phyloP scores from a whole-genome alignment of 1,140 invertebrate species.

The Drosophila simulans region DNA sequence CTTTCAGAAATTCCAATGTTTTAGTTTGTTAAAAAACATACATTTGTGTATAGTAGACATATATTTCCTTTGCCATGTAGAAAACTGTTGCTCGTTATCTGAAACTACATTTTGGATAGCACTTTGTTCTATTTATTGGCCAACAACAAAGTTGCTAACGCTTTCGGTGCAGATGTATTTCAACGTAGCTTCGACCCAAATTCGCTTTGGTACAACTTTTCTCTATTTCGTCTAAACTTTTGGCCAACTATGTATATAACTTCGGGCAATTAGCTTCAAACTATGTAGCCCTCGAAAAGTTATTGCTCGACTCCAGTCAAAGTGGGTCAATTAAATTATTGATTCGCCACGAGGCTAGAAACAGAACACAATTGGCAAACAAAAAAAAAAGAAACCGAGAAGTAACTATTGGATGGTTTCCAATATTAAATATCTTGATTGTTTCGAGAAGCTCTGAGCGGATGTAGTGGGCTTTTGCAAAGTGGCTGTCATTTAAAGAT shows the following conservation, averaged over 20 bases:
- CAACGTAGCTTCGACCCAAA: constrained; percentile 33
- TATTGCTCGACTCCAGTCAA: constrained; percentile 23
- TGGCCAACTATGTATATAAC: constrained; percentile 22
- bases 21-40: no score
- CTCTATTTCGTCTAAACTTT: constrained; percentile 17
- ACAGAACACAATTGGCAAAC: not conserved
- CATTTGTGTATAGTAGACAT: no score
- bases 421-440: constrained; percentile 9
- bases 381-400: not conserved
- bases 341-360: constrained; percentile 33
- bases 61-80: not conserved
- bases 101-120: constrained; percentile 31
- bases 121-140: constrained; percentile 39
- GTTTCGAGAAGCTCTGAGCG: constrained; percentile 23
- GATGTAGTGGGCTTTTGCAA: constrained; percentile 40
- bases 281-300: constrained; percentile 16
- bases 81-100: constrained; percentile 10
- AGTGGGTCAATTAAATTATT: constrained; percentile 61
- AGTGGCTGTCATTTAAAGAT: constrained; percentile 25
- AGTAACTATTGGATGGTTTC: constrained; percentile 5
- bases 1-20: not conserved
- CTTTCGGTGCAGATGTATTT: constrained; percentile 20
- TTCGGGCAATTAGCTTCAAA: constrained; percentile 44
- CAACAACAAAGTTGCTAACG: constrained; percentile 35
- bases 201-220: constrained; percentile 13